Evolutionary conservation across 2,797 vertebrate genomes (phyloP).

Genomic region (Podarcis siculus): DNA sequence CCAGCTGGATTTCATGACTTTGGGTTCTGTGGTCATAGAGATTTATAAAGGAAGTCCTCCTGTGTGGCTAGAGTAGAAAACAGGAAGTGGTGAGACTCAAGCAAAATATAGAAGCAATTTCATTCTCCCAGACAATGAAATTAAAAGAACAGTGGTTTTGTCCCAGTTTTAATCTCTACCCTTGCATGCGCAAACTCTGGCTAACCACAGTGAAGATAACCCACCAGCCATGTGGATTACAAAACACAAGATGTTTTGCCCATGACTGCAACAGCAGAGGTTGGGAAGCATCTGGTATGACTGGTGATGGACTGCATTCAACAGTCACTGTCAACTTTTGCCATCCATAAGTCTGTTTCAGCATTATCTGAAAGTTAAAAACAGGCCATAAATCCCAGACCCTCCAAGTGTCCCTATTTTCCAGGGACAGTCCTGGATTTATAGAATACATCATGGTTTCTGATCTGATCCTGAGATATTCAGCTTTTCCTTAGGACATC

Average conservation of each 20-base stretch:
- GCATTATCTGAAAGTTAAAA: no score
- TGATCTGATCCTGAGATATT: no score
- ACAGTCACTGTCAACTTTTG: not conserved
- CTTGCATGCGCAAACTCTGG: not conserved
- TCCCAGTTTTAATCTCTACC: not conserved
- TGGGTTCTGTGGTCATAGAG: not conserved
- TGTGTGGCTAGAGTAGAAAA: not conserved
- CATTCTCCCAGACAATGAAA: not conserved
- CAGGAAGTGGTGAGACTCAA: not conserved
- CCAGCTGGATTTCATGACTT: not conserved
- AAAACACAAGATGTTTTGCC: no score
- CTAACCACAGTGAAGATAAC: not conserved
- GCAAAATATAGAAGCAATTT: not conserved
- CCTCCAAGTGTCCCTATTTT: no score
- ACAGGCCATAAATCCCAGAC: no score
- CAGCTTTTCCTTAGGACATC: no score
- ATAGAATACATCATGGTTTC: no score
- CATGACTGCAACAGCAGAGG: not conserved
- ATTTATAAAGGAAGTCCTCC: not conserved
- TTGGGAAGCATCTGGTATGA: not conserved
- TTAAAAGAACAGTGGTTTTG: no score
- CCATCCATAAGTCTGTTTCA: no score
- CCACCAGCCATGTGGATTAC: not conserved
- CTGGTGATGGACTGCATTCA: not conserved
- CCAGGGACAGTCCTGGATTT: no score